Percentiles rank a stretch among this genome's conserved stretches.
Evolutionary conservation across 2,113 vertebrate species (phyloP).

Genomic region (Chelonoidis abingdonii): DNA sequence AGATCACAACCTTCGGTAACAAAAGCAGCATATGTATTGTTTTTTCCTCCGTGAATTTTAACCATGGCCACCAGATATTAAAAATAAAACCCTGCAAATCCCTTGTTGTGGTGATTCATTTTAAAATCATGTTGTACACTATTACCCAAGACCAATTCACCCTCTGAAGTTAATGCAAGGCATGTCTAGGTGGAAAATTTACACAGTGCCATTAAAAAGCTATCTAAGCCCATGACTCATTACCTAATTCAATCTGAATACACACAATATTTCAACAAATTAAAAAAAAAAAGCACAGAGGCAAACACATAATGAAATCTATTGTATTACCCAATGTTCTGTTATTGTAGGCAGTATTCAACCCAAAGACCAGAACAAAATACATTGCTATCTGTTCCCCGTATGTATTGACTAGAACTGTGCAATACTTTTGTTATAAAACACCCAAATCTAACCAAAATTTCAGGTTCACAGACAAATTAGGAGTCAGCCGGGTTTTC

Average conservation of each 20-base stretch:
- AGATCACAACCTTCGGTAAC: not conserved
- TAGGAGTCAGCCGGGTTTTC: not conserved
- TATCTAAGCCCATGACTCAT: not conserved
- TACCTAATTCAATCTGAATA: not conserved
- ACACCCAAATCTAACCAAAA: not conserved
- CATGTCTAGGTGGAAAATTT: not conserved
- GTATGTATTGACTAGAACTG: not conserved
- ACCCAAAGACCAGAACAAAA: not conserved
- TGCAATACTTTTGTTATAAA: not conserved
- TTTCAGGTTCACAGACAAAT: not conserved
- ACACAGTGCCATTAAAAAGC: not conserved
- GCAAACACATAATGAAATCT: accelerated
- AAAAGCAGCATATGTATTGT: not conserved
- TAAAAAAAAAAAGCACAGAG: not conserved
- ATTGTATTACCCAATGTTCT: not conserved
- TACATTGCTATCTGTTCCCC: not conserved
- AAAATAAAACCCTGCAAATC: not conserved
- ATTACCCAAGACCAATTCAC: not conserved
- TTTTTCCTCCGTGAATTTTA: not conserved
- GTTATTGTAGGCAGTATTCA: not conserved
- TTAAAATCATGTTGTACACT: not conserved
- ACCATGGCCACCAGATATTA: not conserved
- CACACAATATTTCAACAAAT: not conserved
- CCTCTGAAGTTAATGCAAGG: not conserved
- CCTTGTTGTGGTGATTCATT: not conserved